A percentile compares a stretch with the other conserved stretches of the same genome.
These are phyloP conservation scores for Lepidurus packardi DNA, from an alignment of 1,140 invertebrate species.

Conservation along the genomic window DNA sequence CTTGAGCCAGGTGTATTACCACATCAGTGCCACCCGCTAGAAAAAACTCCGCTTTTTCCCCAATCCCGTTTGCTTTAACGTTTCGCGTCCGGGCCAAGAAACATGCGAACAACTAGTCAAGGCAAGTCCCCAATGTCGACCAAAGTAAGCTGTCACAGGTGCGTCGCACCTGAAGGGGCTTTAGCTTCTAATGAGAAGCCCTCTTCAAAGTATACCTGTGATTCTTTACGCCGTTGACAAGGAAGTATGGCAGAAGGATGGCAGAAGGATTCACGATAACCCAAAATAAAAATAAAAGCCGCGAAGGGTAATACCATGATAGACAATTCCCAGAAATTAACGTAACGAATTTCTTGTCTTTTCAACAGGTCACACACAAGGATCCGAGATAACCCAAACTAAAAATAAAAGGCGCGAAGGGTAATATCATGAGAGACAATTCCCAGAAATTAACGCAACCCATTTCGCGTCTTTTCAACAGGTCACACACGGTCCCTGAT, in stretches of 20 bases:
- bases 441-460: background rate
- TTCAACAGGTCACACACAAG: background rate
- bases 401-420: background rate
- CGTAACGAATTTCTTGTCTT: background rate
- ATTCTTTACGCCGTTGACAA: background rate
- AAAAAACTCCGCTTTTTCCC: background rate
- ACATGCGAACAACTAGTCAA: background rate
- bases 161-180: background rate
- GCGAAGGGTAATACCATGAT: background rate
- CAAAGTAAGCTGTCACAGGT: too few species aligned
- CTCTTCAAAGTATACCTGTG: background rate
- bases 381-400: background rate
- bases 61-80: background rate
- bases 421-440: background rate
- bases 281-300: background rate
- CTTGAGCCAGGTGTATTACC: background rate
- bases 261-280: background rate
- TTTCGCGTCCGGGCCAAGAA: background rate
- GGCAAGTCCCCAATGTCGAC: background rate
- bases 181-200: conserved; percentile 6
- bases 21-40: background rate
- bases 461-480: background rate
- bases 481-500: background rate
- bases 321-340: background rate
- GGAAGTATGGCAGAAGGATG: background rate